Evolutionary conservation across 2,888 invertebrate genomes (phyloP).

Genomic region (Halictus quadricinctus): DNA sequence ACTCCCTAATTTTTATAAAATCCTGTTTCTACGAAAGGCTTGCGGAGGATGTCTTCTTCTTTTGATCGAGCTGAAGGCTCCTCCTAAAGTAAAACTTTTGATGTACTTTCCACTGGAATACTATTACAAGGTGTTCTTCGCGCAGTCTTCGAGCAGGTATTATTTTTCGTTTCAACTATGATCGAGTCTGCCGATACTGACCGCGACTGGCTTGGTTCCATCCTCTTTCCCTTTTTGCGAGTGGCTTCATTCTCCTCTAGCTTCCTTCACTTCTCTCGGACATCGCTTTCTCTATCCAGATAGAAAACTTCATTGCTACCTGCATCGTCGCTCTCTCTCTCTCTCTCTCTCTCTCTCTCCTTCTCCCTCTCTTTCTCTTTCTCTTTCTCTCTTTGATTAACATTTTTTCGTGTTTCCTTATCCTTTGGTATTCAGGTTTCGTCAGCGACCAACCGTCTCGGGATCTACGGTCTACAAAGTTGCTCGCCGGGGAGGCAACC

Average conservation of each 20-base stretch:
- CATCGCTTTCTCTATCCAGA: not conserved
- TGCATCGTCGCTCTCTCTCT: not conserved
- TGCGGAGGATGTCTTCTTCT: too few species aligned
- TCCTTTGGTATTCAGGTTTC: conserved; percentile 2
- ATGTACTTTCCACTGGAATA: not conserved
- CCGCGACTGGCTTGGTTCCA: not conserved
- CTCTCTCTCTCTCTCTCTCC: too few species aligned
- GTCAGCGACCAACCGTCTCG: not conserved
- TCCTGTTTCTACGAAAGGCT: not conserved
- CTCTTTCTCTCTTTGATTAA: not conserved
- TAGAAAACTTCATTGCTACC: not conserved
- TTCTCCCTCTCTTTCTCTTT: not conserved
- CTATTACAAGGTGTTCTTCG: not conserved
- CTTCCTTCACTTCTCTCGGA: not conserved
- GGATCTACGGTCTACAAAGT: conserved; percentile 52
- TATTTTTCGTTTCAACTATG: not conserved
- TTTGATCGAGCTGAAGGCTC: not conserved
- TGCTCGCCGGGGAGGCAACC: conserved; percentile 20
- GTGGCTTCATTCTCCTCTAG: not conserved
- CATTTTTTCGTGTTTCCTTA: not conserved
- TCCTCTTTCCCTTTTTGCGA: conserved; percentile 5
- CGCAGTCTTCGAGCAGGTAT: not conserved
- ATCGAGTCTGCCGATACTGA: not conserved
- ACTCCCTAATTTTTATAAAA: not conserved
- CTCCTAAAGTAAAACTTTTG: not conserved